These are phyloP conservation scores for Cranoglanis bouderius DNA, from an alignment of 2,113 vertebrate genomes.

Conservation along the genomic window DNA sequence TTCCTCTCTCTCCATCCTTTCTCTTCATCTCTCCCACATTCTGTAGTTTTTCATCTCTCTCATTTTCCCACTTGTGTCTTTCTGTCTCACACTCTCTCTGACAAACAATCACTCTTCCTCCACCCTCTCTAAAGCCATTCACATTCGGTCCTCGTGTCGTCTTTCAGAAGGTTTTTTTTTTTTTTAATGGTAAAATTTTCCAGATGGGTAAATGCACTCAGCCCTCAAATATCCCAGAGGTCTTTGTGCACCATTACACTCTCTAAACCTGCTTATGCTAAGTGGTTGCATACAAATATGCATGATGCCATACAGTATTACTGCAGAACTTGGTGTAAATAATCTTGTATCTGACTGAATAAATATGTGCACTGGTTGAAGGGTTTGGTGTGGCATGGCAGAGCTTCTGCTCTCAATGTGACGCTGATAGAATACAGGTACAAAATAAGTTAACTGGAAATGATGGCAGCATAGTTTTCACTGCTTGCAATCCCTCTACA, in stretches of 20 bases:
- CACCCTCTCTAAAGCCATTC: conserved; percentile 18
- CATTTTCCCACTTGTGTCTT: background rate
- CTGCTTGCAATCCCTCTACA: too few species aligned
- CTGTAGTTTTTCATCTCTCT: conserved; percentile 17
- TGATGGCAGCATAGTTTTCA: background rate
- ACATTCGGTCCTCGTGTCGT: conserved; percentile 14
- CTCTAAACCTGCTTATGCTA: conserved; percentile 12
- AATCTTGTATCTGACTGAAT: conserved; percentile 10
- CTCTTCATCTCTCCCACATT: conserved; percentile 35
- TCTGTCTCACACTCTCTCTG: conserved; percentile 10
- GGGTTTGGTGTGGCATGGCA: background rate
- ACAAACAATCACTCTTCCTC: conserved; percentile 21
- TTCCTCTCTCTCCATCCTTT: conserved; percentile 46
- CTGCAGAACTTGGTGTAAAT: background rate
- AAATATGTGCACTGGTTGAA: background rate
- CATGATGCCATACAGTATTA: background rate
- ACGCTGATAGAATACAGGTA: background rate
- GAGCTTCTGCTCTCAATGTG: conserved; percentile 1
- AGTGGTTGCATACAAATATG: conserved; percentile 21
- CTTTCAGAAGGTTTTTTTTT: conserved; percentile 8
- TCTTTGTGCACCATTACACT: conserved; percentile 2
- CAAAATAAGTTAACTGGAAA: background rate
- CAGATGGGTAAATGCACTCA: conserved; percentile 21
- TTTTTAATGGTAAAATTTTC: conserved; percentile 49
- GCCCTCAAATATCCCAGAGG: conserved; percentile 37